These are phyloP conservation scores for Cerceris ruficornis DNA, from an alignment of 2,888 invertebrate genomes.

Conservation along the genomic window DNA sequence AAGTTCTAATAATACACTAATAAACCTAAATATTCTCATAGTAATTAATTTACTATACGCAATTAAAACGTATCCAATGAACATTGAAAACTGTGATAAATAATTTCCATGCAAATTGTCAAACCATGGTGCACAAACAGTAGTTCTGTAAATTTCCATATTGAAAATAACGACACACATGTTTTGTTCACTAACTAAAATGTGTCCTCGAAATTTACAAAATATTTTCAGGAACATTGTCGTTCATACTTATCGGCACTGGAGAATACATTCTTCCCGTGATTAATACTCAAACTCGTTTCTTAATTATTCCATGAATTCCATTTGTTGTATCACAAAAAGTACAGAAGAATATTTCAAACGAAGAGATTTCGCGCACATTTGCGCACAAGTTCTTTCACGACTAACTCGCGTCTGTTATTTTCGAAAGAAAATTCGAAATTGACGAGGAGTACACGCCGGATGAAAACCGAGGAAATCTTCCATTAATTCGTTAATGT, in stretches of 20 bases:
- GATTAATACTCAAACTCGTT: background rate
- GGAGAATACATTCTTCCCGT: slow-evolving; percentile 21
- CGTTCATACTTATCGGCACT: slow-evolving; percentile 32
- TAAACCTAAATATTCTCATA: no score
- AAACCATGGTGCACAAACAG: no score
- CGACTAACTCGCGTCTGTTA: background rate
- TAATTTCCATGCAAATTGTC: no score
- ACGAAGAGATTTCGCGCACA: background rate
- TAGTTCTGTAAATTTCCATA: no score
- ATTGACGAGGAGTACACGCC: slow-evolving; percentile 7
- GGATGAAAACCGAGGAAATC: slow-evolving; percentile 28
- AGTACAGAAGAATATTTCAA: background rate
- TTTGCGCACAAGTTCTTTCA: background rate
- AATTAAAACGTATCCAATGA: no score
- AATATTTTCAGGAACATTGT: background rate
- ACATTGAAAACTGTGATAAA: no score
- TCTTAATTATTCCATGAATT: background rate
- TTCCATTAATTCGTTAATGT: slow-evolving; percentile 29
- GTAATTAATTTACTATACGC: no score
- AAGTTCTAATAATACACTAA: no score
- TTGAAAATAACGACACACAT: no score
- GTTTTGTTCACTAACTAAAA: no score
- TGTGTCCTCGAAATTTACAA: no score
- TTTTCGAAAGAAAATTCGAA: background rate
- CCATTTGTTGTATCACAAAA: background rate